Evolutionary conservation across 1,140 invertebrate species (phyloP), one percentile per base, ranked within the genome.

Genomic region (Brachionus paranguensis): DNA sequence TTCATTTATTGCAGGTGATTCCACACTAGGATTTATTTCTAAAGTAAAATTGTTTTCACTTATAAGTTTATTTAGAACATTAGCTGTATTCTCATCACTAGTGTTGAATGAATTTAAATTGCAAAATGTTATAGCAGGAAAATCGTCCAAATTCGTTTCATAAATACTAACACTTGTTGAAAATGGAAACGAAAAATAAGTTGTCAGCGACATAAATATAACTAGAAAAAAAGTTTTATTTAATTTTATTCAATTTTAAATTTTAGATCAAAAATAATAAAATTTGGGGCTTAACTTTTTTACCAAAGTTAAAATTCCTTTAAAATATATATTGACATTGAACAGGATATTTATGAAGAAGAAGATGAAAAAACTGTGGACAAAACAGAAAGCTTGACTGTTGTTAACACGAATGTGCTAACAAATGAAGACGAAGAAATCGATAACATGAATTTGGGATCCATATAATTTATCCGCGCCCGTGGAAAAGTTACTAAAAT

Each of bases 21-120:
- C 5, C 1, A 27, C 8, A 10, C 10, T 20, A 60, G 20, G 17
- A 20, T 17, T 60, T 60, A 20, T 20, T 20, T 60, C 6, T 7
- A 24, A 20, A 8, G 53, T 29, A 43, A 60, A 7, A 47, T 45
- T 55, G 10, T 37, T 81, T 0, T 81, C 33, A 8, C 11, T 8
- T 11, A 14, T 0, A 17, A 17, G 11, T 8, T 41, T 5, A 29
- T 60, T 14, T 11, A 79, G 0, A 53, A 27, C 14, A 7, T n/a
- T 12, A 5, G 2, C 10, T 41, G 20, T 24, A 14, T 55, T 24
- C 12, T 27, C 24, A 37, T 60, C 1, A 12, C 33, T 60, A 11
- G 64, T 64, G 60, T 64, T 33, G 33, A 64, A 81, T 24, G 78
- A 53, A 64, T 81, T 37, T 12, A 81, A 37, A 81, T 81, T 81